These are phyloP conservation scores for Spodoptera litura DNA, from an alignment of 1,140 invertebrate genomes.

Conservation along the genomic window DNA sequence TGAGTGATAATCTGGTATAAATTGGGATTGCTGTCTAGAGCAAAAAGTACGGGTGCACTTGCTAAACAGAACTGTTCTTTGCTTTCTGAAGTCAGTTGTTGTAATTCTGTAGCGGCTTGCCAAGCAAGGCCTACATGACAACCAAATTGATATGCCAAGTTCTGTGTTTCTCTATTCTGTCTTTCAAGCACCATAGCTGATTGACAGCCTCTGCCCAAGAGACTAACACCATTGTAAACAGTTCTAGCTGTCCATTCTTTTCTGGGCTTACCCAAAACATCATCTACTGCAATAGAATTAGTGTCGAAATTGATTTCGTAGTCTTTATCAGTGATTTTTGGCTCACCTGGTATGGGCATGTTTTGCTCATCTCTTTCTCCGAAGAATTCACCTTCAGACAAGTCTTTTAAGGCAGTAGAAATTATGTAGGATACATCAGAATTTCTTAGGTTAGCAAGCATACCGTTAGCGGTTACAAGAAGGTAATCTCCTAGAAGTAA, in stretches of 20 bases:
- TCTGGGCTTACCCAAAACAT: constrained; percentile 88
- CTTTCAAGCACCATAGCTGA: constrained; percentile 92
- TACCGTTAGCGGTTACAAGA: constrained; percentile 93
- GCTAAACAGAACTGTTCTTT: constrained; percentile 88
- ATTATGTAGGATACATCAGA: constrained; percentile 94
- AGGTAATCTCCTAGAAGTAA: constrained; percentile 95
- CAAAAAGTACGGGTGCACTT: constrained; percentile 92
- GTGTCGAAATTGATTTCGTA: constrained; percentile 72
- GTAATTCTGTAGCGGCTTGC: constrained; percentile 90
- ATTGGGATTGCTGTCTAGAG: constrained; percentile 89
- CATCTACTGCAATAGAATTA: constrained; percentile 74
- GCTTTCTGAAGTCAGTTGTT: constrained; percentile 75
- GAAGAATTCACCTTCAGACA: constrained; percentile 95
- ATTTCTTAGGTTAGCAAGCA: constrained; percentile 90
- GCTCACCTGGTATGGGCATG: constrained; percentile 90
- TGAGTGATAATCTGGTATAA: constrained; percentile 90
- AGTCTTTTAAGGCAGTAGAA: constrained; percentile 92
- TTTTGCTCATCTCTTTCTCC: constrained; percentile 92
- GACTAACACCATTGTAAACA: constrained; percentile 91
- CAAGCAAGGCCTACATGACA: constrained; percentile 94
- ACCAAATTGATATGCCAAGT: constrained; percentile 93
- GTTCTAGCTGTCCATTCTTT: constrained; percentile 94
- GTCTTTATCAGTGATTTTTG: constrained; percentile 69
- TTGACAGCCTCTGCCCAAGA: constrained; percentile 94
- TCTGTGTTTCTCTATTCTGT: constrained; percentile 88